Evolutionary conservation across 1,140 invertebrate species (phyloP).

Genomic region (Scaptodrosophila lebanonensis): DNA sequence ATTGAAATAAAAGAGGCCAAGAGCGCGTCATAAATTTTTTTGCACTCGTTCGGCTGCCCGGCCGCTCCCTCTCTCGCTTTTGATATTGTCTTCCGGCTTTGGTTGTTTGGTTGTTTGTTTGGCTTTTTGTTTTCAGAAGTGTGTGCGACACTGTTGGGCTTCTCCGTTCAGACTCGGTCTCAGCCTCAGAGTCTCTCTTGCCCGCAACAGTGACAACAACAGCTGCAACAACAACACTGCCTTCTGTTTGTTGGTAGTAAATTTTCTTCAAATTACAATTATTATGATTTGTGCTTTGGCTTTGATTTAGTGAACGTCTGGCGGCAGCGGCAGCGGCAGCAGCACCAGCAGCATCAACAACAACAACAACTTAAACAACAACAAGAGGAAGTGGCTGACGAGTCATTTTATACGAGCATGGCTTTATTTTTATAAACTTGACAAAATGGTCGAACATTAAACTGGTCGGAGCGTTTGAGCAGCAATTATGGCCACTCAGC

Average conservation of each 20-base stretch:
- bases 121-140: constrained; percentile 61
- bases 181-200: too few species aligned
- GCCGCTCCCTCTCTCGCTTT: constrained; percentile 31
- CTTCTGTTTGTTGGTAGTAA: constrained; percentile 63
- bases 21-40: constrained; percentile 75
- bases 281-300: constrained; percentile 72
- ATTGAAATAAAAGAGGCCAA: constrained; percentile 76
- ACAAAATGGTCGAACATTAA: constrained; percentile 15
- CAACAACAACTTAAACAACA: constrained; percentile 5
- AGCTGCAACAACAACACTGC: constrained; percentile 5
- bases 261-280: constrained; percentile 76
- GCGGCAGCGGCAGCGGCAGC: too few species aligned
- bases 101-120: constrained; percentile 28
- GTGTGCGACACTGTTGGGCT: too few species aligned
- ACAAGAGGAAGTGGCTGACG: too few species aligned
- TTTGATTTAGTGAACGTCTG: constrained; percentile 67
- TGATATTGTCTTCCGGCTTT: constrained; percentile 61
- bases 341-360: constrained; percentile 19
- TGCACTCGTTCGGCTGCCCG: constrained; percentile 34
- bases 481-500: too few species aligned
- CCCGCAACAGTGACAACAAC: constrained; percentile 35
- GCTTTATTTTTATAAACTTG: constrained; percentile 52
- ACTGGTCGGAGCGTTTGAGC: too few species aligned
- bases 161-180: too few species aligned
- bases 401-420: constrained; percentile 21